Base-by-base conservation (phyloP, 1,140 invertebrate genomes). In the Marisa cornuarietis region DNA sequence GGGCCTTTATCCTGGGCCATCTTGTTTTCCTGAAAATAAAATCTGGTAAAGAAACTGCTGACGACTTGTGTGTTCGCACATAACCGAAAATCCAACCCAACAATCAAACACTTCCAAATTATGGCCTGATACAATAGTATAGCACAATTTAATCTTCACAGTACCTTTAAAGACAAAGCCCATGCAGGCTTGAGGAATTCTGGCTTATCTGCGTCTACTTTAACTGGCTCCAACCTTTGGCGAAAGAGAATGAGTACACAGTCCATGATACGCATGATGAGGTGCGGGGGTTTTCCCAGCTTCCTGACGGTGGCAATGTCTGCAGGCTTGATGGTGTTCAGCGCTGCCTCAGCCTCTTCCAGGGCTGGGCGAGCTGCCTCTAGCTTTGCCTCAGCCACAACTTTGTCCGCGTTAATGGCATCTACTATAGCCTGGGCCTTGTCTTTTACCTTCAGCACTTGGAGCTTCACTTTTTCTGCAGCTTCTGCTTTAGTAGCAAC, bases 211-310 rank as follows among this genome's bases (percentile, higher is more conserved):
- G 94, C 94, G 89, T 99, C 97, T 14, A 94, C 92, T 87, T 95
- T 93, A 5, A 96, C 93, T 0, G 95, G 92, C 90, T 97, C 95
- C 61, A 97, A 91, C 92, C 94, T 96, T 82, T 95, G 93, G 92
- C 97, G 96, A 87, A 99, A 98, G 6, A 99, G 91, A 80, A 99
- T 95, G 68, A 99, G 90, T 1, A 98, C 97, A 88, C 96, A 97
- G 87, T 99, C 97, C 97, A 99, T 98, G 80, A 99, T 98, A 84
- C 97, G 93, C 97, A 98, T 98, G 84, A 99, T 98, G 0, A 99
- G 92, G 92, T 98, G 97, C 11, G 97, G 97, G 6, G 97, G 97
- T 84, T 97, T 93, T 11, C 97, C 97, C 52, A 99, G 90, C 92
- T 99, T 99, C 84, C 97, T 93, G 0, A 99, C 96, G 18, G 97